Percentiles rank a stretch among this genome's conserved stretches.
These are phyloP conservation scores for Ceratosolen solmsi DNA, from an alignment of 1,140 invertebrate species.

Conservation along the genomic window DNA sequence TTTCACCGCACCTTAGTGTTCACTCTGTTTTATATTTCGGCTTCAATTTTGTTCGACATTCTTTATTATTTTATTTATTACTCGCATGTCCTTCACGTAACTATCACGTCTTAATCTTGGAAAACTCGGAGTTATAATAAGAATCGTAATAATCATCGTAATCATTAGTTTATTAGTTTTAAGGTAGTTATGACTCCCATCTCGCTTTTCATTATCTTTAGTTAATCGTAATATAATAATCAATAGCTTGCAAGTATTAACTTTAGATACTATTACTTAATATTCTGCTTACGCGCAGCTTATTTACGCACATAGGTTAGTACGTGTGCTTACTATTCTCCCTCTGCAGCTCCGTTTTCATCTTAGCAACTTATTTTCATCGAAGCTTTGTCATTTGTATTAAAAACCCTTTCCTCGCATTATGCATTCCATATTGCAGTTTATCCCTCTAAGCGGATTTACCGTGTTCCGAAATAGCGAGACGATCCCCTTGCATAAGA, in stretches of 20 bases:
- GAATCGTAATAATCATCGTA: slow-evolving; percentile 70
- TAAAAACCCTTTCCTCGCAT: slow-evolving; percentile 26
- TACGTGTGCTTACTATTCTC: slow-evolving; percentile 68
- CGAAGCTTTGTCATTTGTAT: slow-evolving; percentile 40
- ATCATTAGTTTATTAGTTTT: slow-evolving; percentile 70
- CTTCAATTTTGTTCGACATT: slow-evolving; percentile 30
- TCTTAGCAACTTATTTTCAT: slow-evolving; percentile 31
- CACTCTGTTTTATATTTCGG: slow-evolving; percentile 39
- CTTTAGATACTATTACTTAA: slow-evolving; percentile 74
- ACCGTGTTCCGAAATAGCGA: slow-evolving; percentile 53
- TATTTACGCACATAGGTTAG: slow-evolving; percentile 71
- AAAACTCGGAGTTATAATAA: slow-evolving; percentile 69
- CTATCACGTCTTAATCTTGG: slow-evolving; percentile 72
- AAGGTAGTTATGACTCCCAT: slow-evolving; percentile 63
- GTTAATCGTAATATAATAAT: slow-evolving; percentile 73
- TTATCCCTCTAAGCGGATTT: slow-evolving; percentile 39
- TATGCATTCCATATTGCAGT: slow-evolving; percentile 48
- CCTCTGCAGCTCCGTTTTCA: not conserved
- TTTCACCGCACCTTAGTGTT: slow-evolving; percentile 51
- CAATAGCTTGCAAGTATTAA: slow-evolving; percentile 73
- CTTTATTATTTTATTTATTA: slow-evolving; percentile 33
- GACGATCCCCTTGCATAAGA: slow-evolving; percentile 48
- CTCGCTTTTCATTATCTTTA: slow-evolving; percentile 62
- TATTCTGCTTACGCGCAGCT: slow-evolving; percentile 69
- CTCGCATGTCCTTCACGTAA: slow-evolving; percentile 48